Conservation (phyloP, 2,113 vertebrate species). For the Mixornis gularis region DNA sequence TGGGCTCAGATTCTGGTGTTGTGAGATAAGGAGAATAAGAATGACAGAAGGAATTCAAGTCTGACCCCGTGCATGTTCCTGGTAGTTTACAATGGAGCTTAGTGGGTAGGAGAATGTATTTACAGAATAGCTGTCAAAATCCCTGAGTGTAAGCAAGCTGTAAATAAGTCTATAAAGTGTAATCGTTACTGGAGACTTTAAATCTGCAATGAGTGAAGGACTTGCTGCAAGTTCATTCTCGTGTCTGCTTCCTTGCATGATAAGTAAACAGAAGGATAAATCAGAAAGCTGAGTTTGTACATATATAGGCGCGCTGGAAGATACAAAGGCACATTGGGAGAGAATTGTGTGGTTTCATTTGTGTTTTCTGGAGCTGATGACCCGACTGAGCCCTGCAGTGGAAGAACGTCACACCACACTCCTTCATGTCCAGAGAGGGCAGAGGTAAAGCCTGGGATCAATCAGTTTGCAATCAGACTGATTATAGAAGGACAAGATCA, state of each 20-base stretch:
- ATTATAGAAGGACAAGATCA: constrained; percentile 26
- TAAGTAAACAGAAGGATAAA: constrained; percentile 51
- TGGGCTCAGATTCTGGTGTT: constrained; percentile 5
- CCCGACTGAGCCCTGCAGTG: constrained; percentile 4
- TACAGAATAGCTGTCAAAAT: constrained; percentile 48
- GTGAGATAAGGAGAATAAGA: constrained; percentile 17
- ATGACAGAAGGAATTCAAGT: not conserved
- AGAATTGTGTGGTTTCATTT: not conserved
- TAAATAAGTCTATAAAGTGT: constrained; percentile 31
- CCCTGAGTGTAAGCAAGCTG: constrained; percentile 40
- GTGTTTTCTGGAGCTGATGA: not conserved
- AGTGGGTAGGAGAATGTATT: constrained; percentile 24
- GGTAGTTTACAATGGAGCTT: constrained; percentile 37
- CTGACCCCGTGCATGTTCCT: constrained; percentile 15
- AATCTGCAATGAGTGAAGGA: constrained; percentile 27
- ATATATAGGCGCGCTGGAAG: not conserved
- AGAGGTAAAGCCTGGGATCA: constrained; percentile 53
- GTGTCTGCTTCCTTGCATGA: constrained; percentile 8
- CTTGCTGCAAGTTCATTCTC: constrained; percentile 24
- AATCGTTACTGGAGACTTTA: constrained; percentile 22
- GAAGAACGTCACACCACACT: not conserved
- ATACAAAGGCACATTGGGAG: not conserved
- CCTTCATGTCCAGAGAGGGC: not conserved
- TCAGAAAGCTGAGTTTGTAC: constrained; percentile 11
- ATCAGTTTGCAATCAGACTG: constrained; percentile 58